Evolutionary conservation across 1,140 invertebrate species (phyloP).

Genomic region (Drosophila aff.): DNA sequence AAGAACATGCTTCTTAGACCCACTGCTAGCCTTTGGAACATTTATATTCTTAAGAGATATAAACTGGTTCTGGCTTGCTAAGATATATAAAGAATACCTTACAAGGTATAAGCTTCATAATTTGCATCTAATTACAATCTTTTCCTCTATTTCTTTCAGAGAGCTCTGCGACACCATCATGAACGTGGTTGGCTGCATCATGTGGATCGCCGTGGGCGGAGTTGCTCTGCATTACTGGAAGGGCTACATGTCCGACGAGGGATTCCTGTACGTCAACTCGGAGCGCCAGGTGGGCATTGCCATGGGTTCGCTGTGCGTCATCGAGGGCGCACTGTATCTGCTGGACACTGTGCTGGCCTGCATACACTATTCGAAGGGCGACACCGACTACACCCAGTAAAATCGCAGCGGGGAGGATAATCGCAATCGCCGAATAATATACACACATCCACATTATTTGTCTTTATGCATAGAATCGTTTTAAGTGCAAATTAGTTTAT

Average conservation of each 20-base stretch:
- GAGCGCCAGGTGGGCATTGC: conserved; percentile 92
- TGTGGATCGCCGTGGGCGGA: conserved; percentile 93
- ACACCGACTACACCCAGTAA: conserved; percentile 80
- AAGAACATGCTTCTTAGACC: background rate
- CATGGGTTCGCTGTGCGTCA: conserved; percentile 91
- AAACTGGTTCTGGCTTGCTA: background rate
- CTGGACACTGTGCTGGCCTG: conserved; percentile 91
- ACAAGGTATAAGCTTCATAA: background rate
- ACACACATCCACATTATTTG: conserved; percentile 35
- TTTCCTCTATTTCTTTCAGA: conserved; percentile 83
- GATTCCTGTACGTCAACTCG: conserved; percentile 88
- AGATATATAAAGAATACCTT: background rate
- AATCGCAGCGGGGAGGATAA: conserved; percentile 1
- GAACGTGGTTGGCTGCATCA: conserved; percentile 93
- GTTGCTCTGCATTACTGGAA: conserved; percentile 94
- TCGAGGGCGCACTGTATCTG: conserved; percentile 91
- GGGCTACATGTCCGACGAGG: conserved; percentile 91
- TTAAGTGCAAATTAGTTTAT: conserved; percentile 81
- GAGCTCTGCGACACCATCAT: conserved; percentile 91
- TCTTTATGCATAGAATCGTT: conserved; percentile 52
- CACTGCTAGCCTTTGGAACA: background rate
- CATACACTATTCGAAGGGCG: conserved; percentile 90
- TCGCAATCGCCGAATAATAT: conserved; percentile 60
- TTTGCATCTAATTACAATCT: background rate
- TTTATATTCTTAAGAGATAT: background rate